Base-by-base conservation (phyloP, 2,113 vertebrate species). In the Turnix velox region DNA sequence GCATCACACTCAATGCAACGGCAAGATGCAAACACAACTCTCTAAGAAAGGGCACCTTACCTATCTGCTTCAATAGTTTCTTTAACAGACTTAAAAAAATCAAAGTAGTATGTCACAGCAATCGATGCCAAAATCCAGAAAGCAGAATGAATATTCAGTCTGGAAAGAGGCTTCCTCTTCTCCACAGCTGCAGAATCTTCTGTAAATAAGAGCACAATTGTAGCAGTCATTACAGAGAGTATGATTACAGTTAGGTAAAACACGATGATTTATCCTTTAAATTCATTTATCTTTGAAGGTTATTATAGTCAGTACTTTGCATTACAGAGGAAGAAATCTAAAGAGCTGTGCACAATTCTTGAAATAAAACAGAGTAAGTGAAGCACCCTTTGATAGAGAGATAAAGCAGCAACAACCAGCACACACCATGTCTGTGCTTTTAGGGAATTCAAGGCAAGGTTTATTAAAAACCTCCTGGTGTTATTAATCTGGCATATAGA, bases 111-210 rank as follows among this genome's bases (percentile, higher is more conserved):
- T 5, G 99, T 99, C 91, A 99, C 96, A 71, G 93, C 96, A 67
- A 98, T 89, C 5, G 99, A 98, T 12, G 98, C 97, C 96, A 98
- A 63, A 80, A 99, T 99, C 99, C 99, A 99, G 97, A 99, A 99
- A 14, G 99, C 91, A 16, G 98, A 98, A 95, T 99, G 99, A 80
- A 98, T 96, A 93, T 99, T 99, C 76, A 99, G 92, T 90, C 99
- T 98, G 69, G 97, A 97, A 51, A 98, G 97, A 42, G 98, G 98
- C 88, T 98, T 98, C 40, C 92, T 96, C 33, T 96, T 98, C 86
- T 98, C 98, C 92, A 97, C 97, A 94, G 97, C 95, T 85, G 97
- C 37, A 85, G 94, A 96, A 58, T 96, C 93, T 96, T 98, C 98
- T 99, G 94, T 33, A 97, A 97, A 96, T 74, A 97, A 94, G 69